Base-by-base conservation (phyloP, 1,140 invertebrate genomes). In the Hypothenemus hampei region DNA sequence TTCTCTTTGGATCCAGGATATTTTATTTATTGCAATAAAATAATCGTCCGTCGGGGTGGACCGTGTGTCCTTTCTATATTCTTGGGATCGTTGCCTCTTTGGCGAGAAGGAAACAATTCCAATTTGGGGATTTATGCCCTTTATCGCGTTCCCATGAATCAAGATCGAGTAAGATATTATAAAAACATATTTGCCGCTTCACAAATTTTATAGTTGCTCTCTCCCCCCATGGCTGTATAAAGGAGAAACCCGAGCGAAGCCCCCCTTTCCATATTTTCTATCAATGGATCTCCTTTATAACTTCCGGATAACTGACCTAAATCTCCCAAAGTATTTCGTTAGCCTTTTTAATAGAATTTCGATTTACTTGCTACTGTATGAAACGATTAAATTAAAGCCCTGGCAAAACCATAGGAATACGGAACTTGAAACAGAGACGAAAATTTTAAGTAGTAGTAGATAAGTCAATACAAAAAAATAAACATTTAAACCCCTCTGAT, bases 81-180 rank as follows among this genome's bases (percentile, higher is more conserved):
- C n/a, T n/a, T n/a, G n/a, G n/a, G n/a, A n/a, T n/a, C n/a, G n/a
- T n/a, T n/a, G n/a, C n/a, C n/a, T n/a, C n/a, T n/a, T n/a, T n/a
- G n/a, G 26, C 26, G 3, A 3, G 26, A 31, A 31, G 26, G 29
- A 48, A 48, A 33, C 45, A 20, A 36, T 48, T 48, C 22, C 22
- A 5, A 22, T 36, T 15, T 16, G 15, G 13, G 45, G 29, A 57
- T 57, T 44, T 57, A 51, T 57, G 24, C 43, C 13, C 16, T 36
- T 47, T 44, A 50, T 57, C 55, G 24, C 31, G 23, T 47, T 41
- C 55, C 46, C 46, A 51, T 57, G 47, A 50, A 51, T 57, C 55
- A 57, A 57, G 44, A 51, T 57, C 55, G 55, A 47, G 51, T 57
- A 51, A 57, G 55, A 57, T 57, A 57, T 57, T 57, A 57, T 51